Base-by-base conservation (phyloP, 1,140 invertebrate species). In the Drosophila equinoxialis region DNA sequence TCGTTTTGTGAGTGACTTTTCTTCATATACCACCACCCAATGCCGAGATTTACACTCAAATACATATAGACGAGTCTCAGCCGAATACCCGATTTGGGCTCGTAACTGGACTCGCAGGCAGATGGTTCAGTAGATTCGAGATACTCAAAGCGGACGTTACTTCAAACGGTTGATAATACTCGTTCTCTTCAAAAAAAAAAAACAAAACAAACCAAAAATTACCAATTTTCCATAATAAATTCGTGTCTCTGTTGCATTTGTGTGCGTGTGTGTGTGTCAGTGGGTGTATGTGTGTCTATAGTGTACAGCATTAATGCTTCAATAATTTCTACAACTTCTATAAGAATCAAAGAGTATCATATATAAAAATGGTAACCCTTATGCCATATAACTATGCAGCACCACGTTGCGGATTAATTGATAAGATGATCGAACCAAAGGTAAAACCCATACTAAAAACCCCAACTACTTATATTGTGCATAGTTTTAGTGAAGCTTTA, bases 401-500 rank as follows among this genome's bases (percentile, higher is more conserved):
- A 77, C 91, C 92, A 66, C 87, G 93, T 59, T 93, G 93, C 91
- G 92, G 93, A 81, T 93, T 94, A 93, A 93, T 93, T 81, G 93
- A 93, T 79, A 93, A 93, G 90, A 93, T 93, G 93, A 93, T 93
- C 78, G 93, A 93, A 79, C 93, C 93, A 72, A 93, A 93, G 93
- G 93, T 93, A 93, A 84, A 35, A 7, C 3, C 5, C 14, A 59
- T 37, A 72, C 51, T 55, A 61, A 17, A 17, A 17, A 17, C 17
- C 17, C 75, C 45, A 66, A 60, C 54, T 20, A n/a, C n/a, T n/a
- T n/a, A 51, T 1, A 17, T 55, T 57, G 45, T 51, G 23, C 48
- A 48, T 45, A 55, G n/a, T 26, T 35, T n/a, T 17, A 37, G 35
- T 30, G 83, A 86, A 86, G 83, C 83, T 83, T 67, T 83, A 86